Evolutionary conservation across 2,113 vertebrate species (phyloP), one percentile per base, ranked within the genome.

Genomic region (Porphyrio hochstetteri): DNA sequence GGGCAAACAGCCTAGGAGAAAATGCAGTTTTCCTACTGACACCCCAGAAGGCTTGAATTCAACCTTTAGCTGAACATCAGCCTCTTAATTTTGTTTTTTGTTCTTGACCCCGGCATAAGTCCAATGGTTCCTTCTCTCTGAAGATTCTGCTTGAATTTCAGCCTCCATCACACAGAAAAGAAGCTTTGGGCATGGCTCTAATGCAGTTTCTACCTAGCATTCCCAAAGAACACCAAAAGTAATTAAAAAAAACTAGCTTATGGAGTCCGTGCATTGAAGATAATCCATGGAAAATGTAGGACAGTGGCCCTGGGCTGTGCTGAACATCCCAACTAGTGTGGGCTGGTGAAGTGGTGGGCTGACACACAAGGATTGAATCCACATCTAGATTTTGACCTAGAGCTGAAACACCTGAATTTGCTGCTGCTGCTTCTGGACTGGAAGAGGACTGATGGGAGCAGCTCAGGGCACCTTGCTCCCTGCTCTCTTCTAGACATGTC

Each of bases 1-100:
- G 50, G 55, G 57, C 28, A 82, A 55, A 72, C 1, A 38, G 16
- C 15, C 15, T 40, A 33, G 20, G 33, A 76, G 14, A 61, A 68
- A 87, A 63, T 0, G 0, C 7, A 11, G 3, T 71, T 86, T 93
- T 68, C 25, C 13, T 27, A 5, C 20, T 38, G 42, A 24, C 2
- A 44, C 17, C 23, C 10, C 33, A 60, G 38, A 80, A 52, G 53
- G 35, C 9, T 80, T 83, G 35, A 5, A 56, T 69, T 90, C 50
- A 80, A 16, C 6, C 23, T 88, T 10, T 50, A 24, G 7, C 14
- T 77, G 59, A 53, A 74, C 63, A 50, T 48, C 48, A 82, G 4
- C 29, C 36, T 61, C 8, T 72, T 29, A 7, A 6, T 44, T 44
- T 46, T 46, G n/a, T 16, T 2, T 85, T 88, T 92, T 48, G 7